A percentile compares a stretch with the other conserved stretches of the same genome.
phyloP scores from a whole-genome alignment of 1,140 invertebrate genomes.

The Drosophila nigrodunni region DNA sequence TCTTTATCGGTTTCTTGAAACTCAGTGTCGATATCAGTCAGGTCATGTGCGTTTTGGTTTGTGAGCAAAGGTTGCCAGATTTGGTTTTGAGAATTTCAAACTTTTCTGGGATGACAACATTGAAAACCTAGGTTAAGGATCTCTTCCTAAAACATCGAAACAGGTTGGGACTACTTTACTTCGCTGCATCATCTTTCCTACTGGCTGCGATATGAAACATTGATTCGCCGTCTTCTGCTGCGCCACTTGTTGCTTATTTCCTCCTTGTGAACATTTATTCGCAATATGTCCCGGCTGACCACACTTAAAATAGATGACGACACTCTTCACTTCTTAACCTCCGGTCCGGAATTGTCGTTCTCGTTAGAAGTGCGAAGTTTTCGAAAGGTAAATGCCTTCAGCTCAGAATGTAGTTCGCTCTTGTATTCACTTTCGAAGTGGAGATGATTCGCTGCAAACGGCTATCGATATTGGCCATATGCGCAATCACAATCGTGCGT shows the following conservation, averaged over 20 bases:
- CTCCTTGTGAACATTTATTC: too few species aligned
- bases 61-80: conserved; percentile 5
- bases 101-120: conserved; percentile 11
- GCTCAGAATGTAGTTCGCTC: conserved; percentile 15
- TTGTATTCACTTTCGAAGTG: background rate
- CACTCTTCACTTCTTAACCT: too few species aligned
- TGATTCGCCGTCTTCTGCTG: too few species aligned
- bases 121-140: conserved; percentile 10
- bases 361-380: background rate
- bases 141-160: conserved; percentile 7
- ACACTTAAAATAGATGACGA: too few species aligned
- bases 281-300: too few species aligned
- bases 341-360: too few species aligned
- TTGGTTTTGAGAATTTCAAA: conserved; percentile 14
- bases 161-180: too few species aligned
- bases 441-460: background rate
- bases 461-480: conserved; percentile 1
- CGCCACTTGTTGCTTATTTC: too few species aligned
- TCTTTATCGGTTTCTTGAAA: background rate
- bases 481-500: background rate
- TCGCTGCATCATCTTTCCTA: too few species aligned
- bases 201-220: too few species aligned
- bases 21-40: conserved; percentile 11
- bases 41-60: conserved; percentile 5
- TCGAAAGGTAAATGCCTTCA: conserved; percentile 9